These are phyloP conservation scores for Cinclus mexicanus DNA, from an alignment of 2,113 vertebrate genomes.

Conservation along the genomic window DNA sequence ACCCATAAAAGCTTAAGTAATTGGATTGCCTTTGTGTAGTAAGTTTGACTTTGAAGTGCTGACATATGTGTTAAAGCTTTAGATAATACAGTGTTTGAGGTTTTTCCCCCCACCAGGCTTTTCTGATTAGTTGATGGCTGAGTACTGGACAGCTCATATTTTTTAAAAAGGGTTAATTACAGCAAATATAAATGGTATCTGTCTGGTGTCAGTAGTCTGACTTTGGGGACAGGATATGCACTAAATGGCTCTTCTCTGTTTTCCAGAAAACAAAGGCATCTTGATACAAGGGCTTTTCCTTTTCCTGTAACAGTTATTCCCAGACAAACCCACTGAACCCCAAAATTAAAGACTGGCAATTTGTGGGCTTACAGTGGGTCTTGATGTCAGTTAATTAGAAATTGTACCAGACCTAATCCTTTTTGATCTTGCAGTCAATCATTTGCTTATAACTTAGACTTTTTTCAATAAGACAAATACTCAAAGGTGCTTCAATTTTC, in stretches of 20 bases:
- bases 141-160: not conserved
- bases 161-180: not conserved
- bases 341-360: not conserved
- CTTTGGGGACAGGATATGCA: not conserved
- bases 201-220: not conserved
- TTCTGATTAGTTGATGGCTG: not conserved
- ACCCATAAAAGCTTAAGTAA: not conserved
- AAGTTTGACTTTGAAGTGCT: not conserved
- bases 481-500: not conserved
- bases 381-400: not conserved
- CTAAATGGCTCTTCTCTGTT: not conserved
- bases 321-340: not conserved
- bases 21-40: not conserved
- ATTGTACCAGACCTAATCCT: not conserved
- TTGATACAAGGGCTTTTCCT: not conserved
- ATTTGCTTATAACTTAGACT: not conserved
- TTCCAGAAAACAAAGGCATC: not conserved
- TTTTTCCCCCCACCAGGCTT: not conserved
- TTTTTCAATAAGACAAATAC: not conserved
- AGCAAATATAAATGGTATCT: not conserved
- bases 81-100: not conserved
- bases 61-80: not conserved
- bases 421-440: not conserved
- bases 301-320: not conserved
- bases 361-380: not conserved